Percentiles rank a stretch among this genome's conserved stretches.
Conservation (phyloP, 1,140 invertebrate genomes). For the Calliopsis andreniformis region DNA sequence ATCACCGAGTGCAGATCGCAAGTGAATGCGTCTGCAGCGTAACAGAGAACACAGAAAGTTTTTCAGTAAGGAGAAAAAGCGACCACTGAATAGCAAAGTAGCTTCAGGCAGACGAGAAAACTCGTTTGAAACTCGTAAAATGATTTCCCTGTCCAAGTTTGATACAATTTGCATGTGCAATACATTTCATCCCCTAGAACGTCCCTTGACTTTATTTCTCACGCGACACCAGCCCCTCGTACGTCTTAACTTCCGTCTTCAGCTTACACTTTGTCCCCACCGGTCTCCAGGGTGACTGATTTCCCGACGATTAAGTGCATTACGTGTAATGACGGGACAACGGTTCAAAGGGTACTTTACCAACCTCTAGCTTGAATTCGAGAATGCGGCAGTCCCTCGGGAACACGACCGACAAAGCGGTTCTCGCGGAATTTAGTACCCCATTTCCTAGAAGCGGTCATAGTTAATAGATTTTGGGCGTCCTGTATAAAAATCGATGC, state of each 20-base stretch:
- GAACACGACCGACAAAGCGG: constrained; percentile 19
- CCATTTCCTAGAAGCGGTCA: background rate
- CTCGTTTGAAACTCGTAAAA: constrained; percentile 47
- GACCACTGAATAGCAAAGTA: constrained; percentile 28
- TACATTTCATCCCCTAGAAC: background rate
- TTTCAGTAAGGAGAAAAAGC: background rate
- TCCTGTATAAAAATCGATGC: constrained; percentile 20
- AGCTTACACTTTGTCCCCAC: background rate
- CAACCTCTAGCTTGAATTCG: background rate
- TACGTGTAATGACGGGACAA: constrained; percentile 32
- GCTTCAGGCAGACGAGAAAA: constrained; percentile 11
- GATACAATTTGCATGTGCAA: constrained; percentile 35
- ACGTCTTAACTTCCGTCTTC: background rate
- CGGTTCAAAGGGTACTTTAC: constrained; percentile 22
- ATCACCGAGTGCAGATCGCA: background rate
- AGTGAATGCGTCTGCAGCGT: background rate
- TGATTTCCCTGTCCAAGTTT: constrained; percentile 38
- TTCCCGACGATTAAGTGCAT: constrained; percentile 39
- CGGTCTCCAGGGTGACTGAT: constrained; percentile 18
- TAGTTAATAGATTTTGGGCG: background rate
- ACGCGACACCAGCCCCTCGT: background rate
- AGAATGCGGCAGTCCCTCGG: constrained; percentile 17
- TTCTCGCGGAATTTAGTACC: constrained; percentile 2
- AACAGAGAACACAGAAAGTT: background rate
- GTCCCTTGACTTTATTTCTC: constrained; percentile 4